Evolutionary conservation across 2,888 invertebrate species (phyloP).

Genomic region (Tetropium fuscum): DNA sequence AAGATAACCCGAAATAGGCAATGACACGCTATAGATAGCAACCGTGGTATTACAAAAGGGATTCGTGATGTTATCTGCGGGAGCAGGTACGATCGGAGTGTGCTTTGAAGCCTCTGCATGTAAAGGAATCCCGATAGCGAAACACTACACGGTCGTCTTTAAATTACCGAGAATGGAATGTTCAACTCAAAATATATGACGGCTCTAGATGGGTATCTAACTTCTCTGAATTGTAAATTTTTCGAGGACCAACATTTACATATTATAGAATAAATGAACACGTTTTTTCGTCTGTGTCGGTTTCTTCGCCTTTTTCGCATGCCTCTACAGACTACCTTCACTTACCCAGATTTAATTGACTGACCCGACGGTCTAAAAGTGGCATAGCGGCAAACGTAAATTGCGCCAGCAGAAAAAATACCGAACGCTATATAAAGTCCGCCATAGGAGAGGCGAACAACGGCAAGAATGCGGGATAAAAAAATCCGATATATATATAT

Average conservation of each 20-base stretch:
- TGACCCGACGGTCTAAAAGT: too few relatives aligned
- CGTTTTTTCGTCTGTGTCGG: slow-evolving; percentile 41
- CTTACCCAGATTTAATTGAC: too few relatives aligned
- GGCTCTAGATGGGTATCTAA: slow-evolving; percentile 60
- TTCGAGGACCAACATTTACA: slow-evolving; percentile 57
- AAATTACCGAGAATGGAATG: slow-evolving; percentile 60
- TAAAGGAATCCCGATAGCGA: slow-evolving; percentile 50
- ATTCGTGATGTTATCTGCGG: slow-evolving; percentile 45
- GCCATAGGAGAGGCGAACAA: too few relatives aligned
- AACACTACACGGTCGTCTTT: slow-evolving; percentile 49
- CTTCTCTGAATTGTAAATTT: slow-evolving; percentile 63
- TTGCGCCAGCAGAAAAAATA: too few relatives aligned
- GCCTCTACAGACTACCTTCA: too few relatives aligned
- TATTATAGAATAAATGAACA: slow-evolving; percentile 57
- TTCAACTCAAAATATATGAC: slow-evolving; percentile 60
- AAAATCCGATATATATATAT: too few relatives aligned
- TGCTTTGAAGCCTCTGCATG: slow-evolving; percentile 33
- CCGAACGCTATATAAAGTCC: too few relatives aligned
- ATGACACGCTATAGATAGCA: slow-evolving; percentile 46
- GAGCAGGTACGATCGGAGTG: slow-evolving; percentile 42
- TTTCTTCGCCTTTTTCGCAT: slow-evolving; percentile 27
- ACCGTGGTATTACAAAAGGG: slow-evolving; percentile 45
- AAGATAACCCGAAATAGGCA: slow-evolving; percentile 44
- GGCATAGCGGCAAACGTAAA: too few relatives aligned
- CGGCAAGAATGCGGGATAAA: too few relatives aligned